Evolutionary conservation across 1,140 invertebrate genomes (phyloP).

Genomic region (Drosophila suzukii): DNA sequence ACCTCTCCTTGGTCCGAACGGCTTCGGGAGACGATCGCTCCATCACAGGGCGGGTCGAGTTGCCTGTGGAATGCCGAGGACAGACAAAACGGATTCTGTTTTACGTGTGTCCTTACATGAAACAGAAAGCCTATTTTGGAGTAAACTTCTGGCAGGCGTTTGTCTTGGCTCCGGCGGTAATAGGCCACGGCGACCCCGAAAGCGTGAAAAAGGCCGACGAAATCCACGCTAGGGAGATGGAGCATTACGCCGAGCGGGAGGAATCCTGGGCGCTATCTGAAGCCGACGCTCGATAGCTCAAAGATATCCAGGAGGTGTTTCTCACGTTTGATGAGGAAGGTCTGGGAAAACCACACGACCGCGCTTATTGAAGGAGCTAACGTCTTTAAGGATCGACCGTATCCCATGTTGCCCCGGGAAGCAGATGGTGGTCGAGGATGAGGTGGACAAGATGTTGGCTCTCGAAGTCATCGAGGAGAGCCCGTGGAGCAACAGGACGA

Average conservation of each 20-base stretch:
- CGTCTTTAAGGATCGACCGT: not conserved
- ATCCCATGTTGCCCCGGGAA: not conserved
- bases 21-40: no score
- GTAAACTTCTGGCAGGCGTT: conserved; percentile 1
- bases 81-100: not conserved
- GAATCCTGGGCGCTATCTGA: not conserved
- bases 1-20: not conserved
- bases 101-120: not conserved
- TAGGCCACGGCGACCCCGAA: not conserved
- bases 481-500: no score
- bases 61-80: not conserved
- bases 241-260: not conserved
- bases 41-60: not conserved
- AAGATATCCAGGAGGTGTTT: not conserved
- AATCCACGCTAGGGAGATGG: not conserved
- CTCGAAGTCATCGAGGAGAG: no score
- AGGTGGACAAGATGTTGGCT: not conserved
- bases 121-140: not conserved
- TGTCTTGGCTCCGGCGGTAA: not conserved
- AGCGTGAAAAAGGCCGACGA: not conserved
- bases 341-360: no score
- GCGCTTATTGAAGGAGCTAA: not conserved
- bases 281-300: not conserved
- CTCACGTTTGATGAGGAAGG: not conserved
- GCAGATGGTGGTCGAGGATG: not conserved